Evolutionary conservation across 2,797 vertebrate species (phyloP), one percentile per base, ranked within the genome.

Genomic region (Harpagifer antarcticus): DNA sequence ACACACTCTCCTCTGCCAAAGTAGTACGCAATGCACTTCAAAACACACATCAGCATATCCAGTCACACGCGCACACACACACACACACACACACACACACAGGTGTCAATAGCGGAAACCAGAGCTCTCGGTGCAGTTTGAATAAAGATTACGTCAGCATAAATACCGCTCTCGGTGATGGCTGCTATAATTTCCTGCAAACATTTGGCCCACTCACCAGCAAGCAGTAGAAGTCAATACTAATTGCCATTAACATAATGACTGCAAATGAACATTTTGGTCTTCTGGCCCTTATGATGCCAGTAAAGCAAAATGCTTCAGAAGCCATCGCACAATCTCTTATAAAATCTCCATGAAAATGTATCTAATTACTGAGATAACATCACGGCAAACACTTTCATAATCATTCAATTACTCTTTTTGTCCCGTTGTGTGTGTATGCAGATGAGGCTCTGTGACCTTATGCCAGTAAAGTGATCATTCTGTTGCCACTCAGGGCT

Each of bases 171-270:
- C 62, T 72, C 76, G 10, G 27, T 67, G 72, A 87, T 49, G 74
- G 78, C 74, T 78, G 74, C 67, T 72, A 70, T 81, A 75, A 84
- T 84, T 89, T 79, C 70, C 67, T 74, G 72, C 74, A 79, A 91
- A 83, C 73, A 77, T 83, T 88, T 88, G 86, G 82, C 76, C 43
- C 69, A 48, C 75, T 80, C 79, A 58, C 79, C 74, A 79, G 69
- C 78, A 77, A 71, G 81, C 47, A 66, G 81, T 78, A 76, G 82
- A 87, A 86, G 90, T 91, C 89, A 89, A 88, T 89, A 86, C 78
- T 90, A 88, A 88, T 86, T 82, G 37, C 78, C 79, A 92, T 91
- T 91, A 90, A 83, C 79, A 85, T 90, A 91, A 91, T 90, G 84
- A 85, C 77, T 88, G 79, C 73, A 89, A 90, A 91, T 88, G 74